Percentiles rank a stretch among this genome's conserved stretches.
phyloP scores from a whole-genome alignment of 1,140 invertebrate species.

The Trichonephila clavata region DNA sequence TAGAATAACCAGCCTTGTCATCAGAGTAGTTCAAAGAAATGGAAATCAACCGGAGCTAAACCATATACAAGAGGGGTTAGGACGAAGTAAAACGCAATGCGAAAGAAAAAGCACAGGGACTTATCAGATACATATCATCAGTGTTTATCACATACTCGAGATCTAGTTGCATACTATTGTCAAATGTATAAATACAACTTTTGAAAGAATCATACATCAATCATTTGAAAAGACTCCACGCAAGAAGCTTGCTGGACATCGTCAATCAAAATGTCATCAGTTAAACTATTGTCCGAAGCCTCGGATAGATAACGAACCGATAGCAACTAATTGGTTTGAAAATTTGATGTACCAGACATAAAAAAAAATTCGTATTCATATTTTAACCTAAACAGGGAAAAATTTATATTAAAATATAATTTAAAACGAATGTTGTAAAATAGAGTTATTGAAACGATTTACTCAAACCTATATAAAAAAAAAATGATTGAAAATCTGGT shows the following conservation, averaged over 20 bases:
- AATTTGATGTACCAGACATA: too few species aligned
- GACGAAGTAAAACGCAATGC: not conserved
- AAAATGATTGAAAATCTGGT: too few species aligned
- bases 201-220: not conserved
- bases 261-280: conserved; percentile 2
- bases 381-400: too few species aligned
- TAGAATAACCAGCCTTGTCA: too few species aligned
- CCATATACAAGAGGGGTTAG: too few species aligned
- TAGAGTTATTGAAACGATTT: too few species aligned
- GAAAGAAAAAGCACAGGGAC: not conserved
- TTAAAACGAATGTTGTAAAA: too few species aligned
- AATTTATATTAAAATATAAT: too few species aligned
- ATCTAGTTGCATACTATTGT: not conserved
- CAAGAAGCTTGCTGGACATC: not conserved
- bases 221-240: not conserved
- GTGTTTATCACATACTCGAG: not conserved
- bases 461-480: too few species aligned
- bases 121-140: not conserved
- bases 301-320: not conserved
- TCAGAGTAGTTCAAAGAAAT: too few species aligned
- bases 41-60: too few species aligned
- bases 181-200: not conserved
- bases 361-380: too few species aligned
- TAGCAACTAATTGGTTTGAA: not conserved
- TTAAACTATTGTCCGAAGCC: not conserved